Conservation (phyloP, 2,888 invertebrate genomes). For the Galeruca laticollis region DNA sequence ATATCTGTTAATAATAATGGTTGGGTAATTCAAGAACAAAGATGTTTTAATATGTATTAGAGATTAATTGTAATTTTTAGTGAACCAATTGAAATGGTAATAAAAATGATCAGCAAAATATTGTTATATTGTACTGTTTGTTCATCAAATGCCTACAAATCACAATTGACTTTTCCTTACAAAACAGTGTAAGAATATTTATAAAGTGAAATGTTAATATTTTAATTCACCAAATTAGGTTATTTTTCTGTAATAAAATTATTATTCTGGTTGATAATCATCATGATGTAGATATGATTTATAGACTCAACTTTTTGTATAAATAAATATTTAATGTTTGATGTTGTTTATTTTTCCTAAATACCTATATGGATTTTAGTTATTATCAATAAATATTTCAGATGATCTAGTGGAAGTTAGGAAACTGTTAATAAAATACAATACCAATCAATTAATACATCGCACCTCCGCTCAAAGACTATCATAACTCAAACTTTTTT, state of each 20-base stretch:
- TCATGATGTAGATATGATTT: conserved; percentile 54
- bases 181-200: conserved; percentile 13
- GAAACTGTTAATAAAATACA: too few species aligned
- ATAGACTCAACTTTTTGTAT: conserved; percentile 56
- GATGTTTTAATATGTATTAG: too few species aligned
- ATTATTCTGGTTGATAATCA: conserved; percentile 40
- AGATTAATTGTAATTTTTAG: too few species aligned
- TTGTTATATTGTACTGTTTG: background rate
- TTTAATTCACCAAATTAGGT: conserved; percentile 20
- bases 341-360: background rate
- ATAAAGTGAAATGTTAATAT: conserved; percentile 24
- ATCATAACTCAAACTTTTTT: too few species aligned
- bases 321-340: conserved; percentile 51
- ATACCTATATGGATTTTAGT: too few species aligned
- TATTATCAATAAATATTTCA: too few species aligned
- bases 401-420: too few species aligned
- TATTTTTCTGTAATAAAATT: conserved; percentile 32
- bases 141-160: background rate
- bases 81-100: background rate
- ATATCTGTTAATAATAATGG: too few species aligned
- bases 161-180: conserved; percentile 13
- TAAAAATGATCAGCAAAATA: conserved; percentile 5
- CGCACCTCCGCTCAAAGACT: too few species aligned
- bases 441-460: too few species aligned
- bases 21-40: too few species aligned